Evolutionary conservation across 2,113 vertebrate species (phyloP).

Genomic region (Monopterus albus): DNA sequence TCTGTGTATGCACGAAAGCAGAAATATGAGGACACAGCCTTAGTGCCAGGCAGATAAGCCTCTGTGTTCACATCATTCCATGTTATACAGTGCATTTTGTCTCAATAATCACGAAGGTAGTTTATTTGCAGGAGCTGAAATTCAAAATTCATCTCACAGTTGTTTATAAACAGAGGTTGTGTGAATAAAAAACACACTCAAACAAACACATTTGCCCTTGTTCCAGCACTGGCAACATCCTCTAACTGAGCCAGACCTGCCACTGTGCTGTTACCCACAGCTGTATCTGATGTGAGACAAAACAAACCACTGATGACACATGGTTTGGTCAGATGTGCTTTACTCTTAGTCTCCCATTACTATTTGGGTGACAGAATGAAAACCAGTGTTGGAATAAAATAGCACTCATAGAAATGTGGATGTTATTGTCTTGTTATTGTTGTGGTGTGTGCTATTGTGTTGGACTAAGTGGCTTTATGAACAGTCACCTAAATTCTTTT

Average conservation of each 20-base stretch:
- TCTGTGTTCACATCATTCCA: slow-evolving; percentile 17
- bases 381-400: not conserved
- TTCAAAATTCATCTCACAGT: not conserved
- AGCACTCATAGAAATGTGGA: not conserved
- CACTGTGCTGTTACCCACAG: slow-evolving; percentile 36
- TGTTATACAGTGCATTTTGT: slow-evolving; percentile 13
- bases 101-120: slow-evolving; percentile 10
- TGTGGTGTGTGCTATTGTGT: too few species aligned
- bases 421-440: too few species aligned
- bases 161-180: slow-evolving; percentile 9
- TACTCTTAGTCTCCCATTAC: slow-evolving; percentile 5
- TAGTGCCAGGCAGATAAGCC: slow-evolving; percentile 19
- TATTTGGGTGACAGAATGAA: not conserved
- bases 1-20: slow-evolving; percentile 14
- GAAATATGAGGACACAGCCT: slow-evolving; percentile 3
- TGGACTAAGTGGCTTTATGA: too few species aligned
- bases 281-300: slow-evolving; percentile 41
- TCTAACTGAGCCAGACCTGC: slow-evolving; percentile 17
- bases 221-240: slow-evolving; percentile 6
- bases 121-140: slow-evolving; percentile 22
- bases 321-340: slow-evolving; percentile 13
- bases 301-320: slow-evolving; percentile 34
- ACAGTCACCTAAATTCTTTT: not conserved
- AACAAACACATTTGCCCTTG: slow-evolving; percentile 51
- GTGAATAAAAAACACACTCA: slow-evolving; percentile 26